Evolutionary conservation across 2,113 vertebrate species (phyloP), one percentile per base, ranked within the genome.

Genomic region (Urocynchramus pylzowi): DNA sequence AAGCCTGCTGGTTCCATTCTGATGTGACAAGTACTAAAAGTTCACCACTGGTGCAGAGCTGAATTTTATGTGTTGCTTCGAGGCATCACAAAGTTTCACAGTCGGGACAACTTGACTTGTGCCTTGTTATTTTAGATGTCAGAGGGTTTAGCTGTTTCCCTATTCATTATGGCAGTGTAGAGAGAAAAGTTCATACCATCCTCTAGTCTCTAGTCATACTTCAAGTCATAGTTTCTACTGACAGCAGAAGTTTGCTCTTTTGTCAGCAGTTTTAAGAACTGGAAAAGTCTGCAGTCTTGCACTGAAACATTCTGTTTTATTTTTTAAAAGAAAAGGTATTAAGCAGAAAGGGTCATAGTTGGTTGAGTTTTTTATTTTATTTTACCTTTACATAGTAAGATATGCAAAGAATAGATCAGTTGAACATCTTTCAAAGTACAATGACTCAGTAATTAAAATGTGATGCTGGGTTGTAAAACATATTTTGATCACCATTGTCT

Each of bases 391-490:
- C 22, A 4, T 67, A 31, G 11, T 37, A 75, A 77, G 16, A 39
- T 54, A 7, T 65, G 11, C 24, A 77, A 79, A 87, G 15, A 69
- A 39, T 10, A 69, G 37, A 80, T 50, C 27, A 52, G 11, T 24
- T 56, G 26, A 50, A 47, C 7, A 24, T 35, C 21, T 81, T 77
- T 74, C 54, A 39, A 47, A 80, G 12, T 33, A 30, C 18, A 20
- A 17, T 35, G 11, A 6, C 21, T 64, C 16, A 52, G 33, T 41
- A 65, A 57, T 31, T 59, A 63, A 86, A 89, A 37, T 35, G 13
- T 0, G 0, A 41, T 1, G 1, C 9, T 1, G 4, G 7, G 10
- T 50, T 63, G 18, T n/a, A 54, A 21, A 37, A 22, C 2, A 6
- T 37, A 31, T 47, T 74, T 56, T 64, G 6, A 39, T 65, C 69